Evolutionary conservation across 2,888 invertebrate genomes (phyloP), one percentile per base, ranked within the genome.

Genomic region (Tachina grossa): DNA sequence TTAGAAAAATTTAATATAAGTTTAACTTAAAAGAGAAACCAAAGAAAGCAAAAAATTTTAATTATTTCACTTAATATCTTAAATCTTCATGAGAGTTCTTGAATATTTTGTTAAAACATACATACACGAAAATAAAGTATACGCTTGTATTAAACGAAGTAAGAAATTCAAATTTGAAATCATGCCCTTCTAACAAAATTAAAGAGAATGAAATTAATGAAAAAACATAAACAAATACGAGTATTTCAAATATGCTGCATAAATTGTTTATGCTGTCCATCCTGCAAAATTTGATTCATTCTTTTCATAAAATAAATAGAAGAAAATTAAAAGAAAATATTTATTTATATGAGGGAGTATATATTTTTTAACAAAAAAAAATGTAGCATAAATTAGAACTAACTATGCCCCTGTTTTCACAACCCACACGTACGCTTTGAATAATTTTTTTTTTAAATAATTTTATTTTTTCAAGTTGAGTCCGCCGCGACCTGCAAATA

Each of bases 11-110:
- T 9, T 8, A n/a, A n/a, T 14, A 31, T 14, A 22, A 57, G 31
- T 6, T 14, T 19, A 53, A 4, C 3, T 31, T 6, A 31, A 31
- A 53, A 22, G 53, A n/a, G 19, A 4, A 11, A 49, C 49, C 39
- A 49, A 19, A 47, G 11, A 9, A 49, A n/a, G 6, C 49, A n/a
- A 74, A 61, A n/a, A 63, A 63, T 63, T 74, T 51, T 41, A 74
- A 72, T 72, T 49, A 72, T 61, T 61, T 74, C n/a, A 9, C 11
- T 47, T 14, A 22, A 72, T 47, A 22, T 2, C n/a, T n/a, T n/a
- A n/a, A n/a, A n/a, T n/a, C 11, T 57, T 59, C 59, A 9, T 16
- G 4, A n/a, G 41, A 59, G 10, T 41, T 14, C 1, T 16, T 16
- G 9, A 9, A 59, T 41, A 43, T 11, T 61, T 43, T 16, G 16